Evolutionary conservation across 1,140 invertebrate species (phyloP).

Genomic region (Uloborus diversus): DNA sequence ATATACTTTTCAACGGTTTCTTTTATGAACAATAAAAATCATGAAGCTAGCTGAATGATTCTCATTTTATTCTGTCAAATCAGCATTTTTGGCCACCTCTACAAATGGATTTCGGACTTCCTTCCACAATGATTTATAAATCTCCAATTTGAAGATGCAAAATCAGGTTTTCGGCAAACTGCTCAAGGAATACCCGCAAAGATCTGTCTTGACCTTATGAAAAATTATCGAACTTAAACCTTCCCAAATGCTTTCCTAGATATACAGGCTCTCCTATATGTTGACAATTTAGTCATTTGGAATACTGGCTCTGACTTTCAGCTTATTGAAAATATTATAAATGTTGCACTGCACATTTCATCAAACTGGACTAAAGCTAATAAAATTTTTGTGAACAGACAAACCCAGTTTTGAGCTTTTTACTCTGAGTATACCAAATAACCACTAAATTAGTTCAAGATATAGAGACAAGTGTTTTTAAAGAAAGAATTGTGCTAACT

Average conservation of each 20-base stretch:
- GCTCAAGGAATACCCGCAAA: not conserved
- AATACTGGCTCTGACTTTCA: not conserved
- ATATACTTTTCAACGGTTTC: too few species aligned
- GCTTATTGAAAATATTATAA: not conserved
- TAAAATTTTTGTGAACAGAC: not conserved
- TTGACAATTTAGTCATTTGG: constrained; percentile 2
- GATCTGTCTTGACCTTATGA: not conserved
- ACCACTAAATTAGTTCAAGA: not conserved
- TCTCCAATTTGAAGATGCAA: not conserved
- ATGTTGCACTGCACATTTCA: too few species aligned
- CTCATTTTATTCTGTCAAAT: too few species aligned
- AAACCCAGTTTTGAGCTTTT: not conserved
- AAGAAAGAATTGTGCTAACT: not conserved
- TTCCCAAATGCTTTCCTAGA: not conserved
- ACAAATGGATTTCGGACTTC: not conserved
- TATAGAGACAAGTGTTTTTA: not conserved
- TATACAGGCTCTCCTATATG: not conserved
- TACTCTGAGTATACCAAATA: constrained; percentile 1
- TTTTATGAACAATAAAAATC: too few species aligned
- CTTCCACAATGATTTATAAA: not conserved
- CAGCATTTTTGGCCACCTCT: not conserved
- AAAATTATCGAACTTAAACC: not conserved
- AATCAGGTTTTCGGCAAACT: not conserved
- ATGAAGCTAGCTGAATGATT: too few species aligned
- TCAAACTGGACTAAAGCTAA: not conserved